Evolutionary conservation across 2,797 vertebrate species (phyloP).

Genomic region (Spinus pinus): DNA sequence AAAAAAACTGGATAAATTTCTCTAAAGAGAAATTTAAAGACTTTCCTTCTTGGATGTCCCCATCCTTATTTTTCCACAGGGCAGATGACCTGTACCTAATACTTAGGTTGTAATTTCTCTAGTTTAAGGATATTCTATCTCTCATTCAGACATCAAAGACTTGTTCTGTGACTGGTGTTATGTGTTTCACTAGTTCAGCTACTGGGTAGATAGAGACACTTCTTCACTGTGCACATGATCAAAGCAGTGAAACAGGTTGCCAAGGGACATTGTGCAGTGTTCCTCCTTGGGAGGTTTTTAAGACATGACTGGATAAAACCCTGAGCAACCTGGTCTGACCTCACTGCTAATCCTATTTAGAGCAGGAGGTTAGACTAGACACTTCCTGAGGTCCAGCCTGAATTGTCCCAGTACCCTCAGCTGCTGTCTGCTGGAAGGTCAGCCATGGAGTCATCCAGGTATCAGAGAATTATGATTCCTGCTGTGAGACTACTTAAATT

Average conservation of each 20-base stretch:
- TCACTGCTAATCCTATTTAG: conserved; percentile 16
- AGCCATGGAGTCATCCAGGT: neutral
- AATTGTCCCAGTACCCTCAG: neutral
- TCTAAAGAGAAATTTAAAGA: neutral
- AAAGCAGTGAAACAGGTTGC: neutral
- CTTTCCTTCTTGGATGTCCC: neutral
- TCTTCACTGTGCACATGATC: neutral
- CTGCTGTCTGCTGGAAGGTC: neutral
- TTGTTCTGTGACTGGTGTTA: neutral
- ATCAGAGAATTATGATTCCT: neutral
- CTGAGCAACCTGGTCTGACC: neutral
- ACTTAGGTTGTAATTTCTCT: neutral
- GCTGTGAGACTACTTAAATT: neutral
- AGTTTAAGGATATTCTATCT: neutral
- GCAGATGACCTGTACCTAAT: neutral
- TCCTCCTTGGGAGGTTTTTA: neutral
- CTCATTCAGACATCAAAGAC: neutral
- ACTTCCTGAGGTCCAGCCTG: neutral
- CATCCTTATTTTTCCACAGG: neutral
- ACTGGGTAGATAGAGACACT: neutral
- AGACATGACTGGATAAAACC: conserved; percentile 20
- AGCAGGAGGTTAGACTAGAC: neutral
- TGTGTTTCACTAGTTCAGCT: neutral
- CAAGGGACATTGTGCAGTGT: neutral
- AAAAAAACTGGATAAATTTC: neutral